Evolutionary conservation across 2,888 invertebrate species (phyloP), one percentile per base, ranked within the genome.

Genomic region (Plebejus argus): DNA sequence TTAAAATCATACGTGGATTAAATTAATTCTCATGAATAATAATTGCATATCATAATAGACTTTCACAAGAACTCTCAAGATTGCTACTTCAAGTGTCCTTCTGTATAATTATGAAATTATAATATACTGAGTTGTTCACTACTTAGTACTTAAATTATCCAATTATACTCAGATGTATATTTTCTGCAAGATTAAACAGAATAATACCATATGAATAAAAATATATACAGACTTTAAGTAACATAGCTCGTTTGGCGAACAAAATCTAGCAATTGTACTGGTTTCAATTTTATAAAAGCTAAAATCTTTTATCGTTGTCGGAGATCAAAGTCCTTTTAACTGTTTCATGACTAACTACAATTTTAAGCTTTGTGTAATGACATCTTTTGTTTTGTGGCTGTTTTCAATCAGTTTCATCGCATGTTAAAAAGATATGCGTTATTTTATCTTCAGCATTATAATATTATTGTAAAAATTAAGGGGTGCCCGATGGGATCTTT

Each of bases 261-360:
- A 28, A 66, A 66, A 66, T 33, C 66, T 20, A 66, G 66, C 66
- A 66, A 66, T 66, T 66, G 66, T 66, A 15, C 66, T 66, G 66
- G 66, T 66, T 66, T 66, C 66, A 66, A 61, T 61, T 61, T 23
- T 23, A 61, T 61, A 61, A 61, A 61, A 66, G 66, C 66, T 66
- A 66, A 66, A 66, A 66, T 66, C 66, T 66, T 66, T 66, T 66
- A 66, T 66, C 66, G 66, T 5, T 6, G 66, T 1, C 28, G 28
- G 28, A 66, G 66, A 33, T 33, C 66, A 28, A 28, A 28, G 18
- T 15, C 28, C 66, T 66, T 66, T 66, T 15, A 66, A 66, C 66
- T 66, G 66, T 66, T 66, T 66, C 66, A 33, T 66, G 66, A 66
- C 66, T 5, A 66, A 66, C 66, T 66, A 33, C 66, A 66, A 18